A percentile compares a stretch with the other conserved stretches of the same genome.
Conservation (phyloP, 2,113 vertebrate species). For the Acrocephalus arundinaceus region DNA sequence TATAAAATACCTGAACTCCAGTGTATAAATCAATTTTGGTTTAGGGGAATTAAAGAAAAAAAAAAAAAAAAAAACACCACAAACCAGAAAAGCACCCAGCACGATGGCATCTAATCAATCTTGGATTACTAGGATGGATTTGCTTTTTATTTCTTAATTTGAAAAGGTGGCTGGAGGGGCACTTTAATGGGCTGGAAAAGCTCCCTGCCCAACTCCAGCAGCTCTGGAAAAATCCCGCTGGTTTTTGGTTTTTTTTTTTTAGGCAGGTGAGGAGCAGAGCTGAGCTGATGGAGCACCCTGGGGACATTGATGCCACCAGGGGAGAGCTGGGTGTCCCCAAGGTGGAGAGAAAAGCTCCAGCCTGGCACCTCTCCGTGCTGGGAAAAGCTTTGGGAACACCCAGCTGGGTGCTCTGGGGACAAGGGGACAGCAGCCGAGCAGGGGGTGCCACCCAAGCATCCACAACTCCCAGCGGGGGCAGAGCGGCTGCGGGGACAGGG, state of each 20-base stretch:
- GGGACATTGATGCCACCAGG: not conserved
- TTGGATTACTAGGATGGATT: constrained; percentile 47
- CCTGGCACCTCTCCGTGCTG: not conserved
- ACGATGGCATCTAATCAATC: constrained; percentile 57
- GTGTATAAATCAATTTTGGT: constrained; percentile 20
- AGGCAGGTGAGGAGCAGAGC: not conserved
- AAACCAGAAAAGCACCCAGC: not conserved
- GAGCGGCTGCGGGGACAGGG: not conserved
- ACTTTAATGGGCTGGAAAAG: not conserved
- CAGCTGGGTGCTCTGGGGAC: not conserved
- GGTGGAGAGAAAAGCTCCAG: not conserved
- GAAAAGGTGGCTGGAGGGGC: constrained; percentile 13
- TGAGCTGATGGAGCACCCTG: not conserved
- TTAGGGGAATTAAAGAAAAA: not conserved
- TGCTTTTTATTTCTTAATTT: constrained; percentile 37
- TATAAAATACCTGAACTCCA: not conserved
- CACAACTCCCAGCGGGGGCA: constrained; percentile 16
- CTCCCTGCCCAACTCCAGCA: not conserved
- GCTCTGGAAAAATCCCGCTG: not conserved
- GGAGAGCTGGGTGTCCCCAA: not conserved
- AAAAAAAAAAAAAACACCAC: not conserved
- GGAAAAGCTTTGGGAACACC: not conserved
- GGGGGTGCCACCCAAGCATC: constrained; percentile 27
- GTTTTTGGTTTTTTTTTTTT: not conserved
- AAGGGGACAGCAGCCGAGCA: not conserved